These are phyloP conservation scores for Xiphophorus couchianus DNA, from an alignment of 2,113 vertebrate genomes.

Conservation along the genomic window DNA sequence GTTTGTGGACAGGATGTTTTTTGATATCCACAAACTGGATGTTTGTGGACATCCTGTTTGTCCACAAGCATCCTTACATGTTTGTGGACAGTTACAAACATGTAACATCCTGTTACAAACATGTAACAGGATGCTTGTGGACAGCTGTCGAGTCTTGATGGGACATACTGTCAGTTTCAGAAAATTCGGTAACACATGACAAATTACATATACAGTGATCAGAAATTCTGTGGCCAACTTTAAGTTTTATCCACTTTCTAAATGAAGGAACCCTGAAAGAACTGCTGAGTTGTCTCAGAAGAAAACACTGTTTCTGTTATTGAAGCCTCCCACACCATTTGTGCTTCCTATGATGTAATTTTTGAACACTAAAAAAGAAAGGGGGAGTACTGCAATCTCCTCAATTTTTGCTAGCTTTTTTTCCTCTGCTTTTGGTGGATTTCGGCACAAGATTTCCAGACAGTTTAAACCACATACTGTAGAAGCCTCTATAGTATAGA, in stretches of 20 bases:
- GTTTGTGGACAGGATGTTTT: too few relatives aligned
- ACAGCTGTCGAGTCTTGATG: background rate
- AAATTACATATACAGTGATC: background rate
- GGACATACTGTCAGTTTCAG: background rate
- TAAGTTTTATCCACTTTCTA: background rate
- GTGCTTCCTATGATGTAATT: background rate
- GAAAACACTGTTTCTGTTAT: background rate
- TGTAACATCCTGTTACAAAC: background rate
- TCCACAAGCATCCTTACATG: too few relatives aligned
- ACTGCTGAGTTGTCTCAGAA: background rate
- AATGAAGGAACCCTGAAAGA: background rate
- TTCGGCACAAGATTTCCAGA: too few relatives aligned
- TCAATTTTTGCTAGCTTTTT: background rate
- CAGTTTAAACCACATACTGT: too few relatives aligned
- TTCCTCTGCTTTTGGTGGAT: background rate
- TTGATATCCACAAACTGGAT: too few relatives aligned
- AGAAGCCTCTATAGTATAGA: background rate
- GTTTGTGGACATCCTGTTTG: too few relatives aligned
- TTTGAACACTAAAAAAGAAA: background rate
- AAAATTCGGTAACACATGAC: background rate
- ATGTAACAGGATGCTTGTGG: background rate
- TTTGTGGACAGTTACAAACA: too few relatives aligned
- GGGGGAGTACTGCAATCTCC: background rate
- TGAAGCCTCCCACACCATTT: background rate
- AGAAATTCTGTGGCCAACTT: background rate